Evolutionary conservation across 2,888 invertebrate species (phyloP).

Genomic region (Venusia cambrica): DNA sequence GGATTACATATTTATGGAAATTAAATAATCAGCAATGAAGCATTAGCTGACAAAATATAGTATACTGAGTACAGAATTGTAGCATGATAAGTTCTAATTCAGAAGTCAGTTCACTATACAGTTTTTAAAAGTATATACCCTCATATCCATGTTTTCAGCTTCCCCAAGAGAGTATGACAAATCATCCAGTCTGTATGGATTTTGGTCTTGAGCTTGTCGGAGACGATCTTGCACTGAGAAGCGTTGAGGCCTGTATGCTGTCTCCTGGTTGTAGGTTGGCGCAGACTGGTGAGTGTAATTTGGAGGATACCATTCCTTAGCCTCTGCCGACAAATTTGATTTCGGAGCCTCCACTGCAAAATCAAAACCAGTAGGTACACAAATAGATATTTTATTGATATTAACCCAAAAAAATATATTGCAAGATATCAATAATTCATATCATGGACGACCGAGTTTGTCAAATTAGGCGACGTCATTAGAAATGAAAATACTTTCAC

Average conservation of each 20-base stretch:
- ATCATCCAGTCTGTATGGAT: conserved; percentile 65
- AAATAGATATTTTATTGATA: conserved; percentile 15
- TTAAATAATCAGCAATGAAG: conserved; percentile 4
- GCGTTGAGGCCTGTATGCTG: conserved; percentile 57
- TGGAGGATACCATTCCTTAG: conserved; percentile 82
- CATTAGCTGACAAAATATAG: too few species aligned
- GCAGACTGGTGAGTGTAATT: conserved; percentile 65
- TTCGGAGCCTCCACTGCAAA: conserved; percentile 57
- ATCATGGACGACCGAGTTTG: conserved; percentile 47
- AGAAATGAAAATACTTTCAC: conserved; percentile 77
- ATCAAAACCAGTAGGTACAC: conserved; percentile 19
- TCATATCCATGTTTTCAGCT: conserved; percentile 63
- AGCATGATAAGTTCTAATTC: too few species aligned
- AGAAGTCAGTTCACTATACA: too few species aligned
- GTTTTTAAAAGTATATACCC: too few species aligned
- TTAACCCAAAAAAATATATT: conserved; percentile 41
- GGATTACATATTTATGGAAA: too few species aligned
- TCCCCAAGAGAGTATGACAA: conserved; percentile 69
- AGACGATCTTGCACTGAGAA: conserved; percentile 73
- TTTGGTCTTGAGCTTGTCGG: conserved; percentile 69
- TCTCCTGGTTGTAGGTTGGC: conserved; percentile 52
- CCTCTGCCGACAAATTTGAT: conserved; percentile 78
- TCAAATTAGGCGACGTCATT: conserved; percentile 68
- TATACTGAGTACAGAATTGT: too few species aligned
- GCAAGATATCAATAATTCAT: conserved; percentile 35